A percentile compares a stretch with the other conserved stretches of the same genome.
phyloP scores from a whole-genome alignment of 2,113 vertebrate genomes.

The Crotalus horridus region DNA sequence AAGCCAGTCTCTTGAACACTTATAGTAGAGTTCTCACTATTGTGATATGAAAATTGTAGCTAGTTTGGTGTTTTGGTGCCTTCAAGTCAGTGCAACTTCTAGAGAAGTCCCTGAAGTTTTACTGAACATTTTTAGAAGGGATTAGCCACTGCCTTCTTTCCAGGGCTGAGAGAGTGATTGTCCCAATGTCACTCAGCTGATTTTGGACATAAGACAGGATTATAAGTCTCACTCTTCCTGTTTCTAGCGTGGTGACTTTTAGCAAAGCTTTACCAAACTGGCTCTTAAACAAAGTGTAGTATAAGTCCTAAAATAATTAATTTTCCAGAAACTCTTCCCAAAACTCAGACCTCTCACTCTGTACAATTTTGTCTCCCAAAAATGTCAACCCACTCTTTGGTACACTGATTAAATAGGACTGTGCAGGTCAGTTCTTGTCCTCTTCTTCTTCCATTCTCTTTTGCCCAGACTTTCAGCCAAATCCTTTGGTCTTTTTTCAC shows the following conservation, averaged over 20 bases:
- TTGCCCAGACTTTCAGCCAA: neutral
- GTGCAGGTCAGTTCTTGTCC: neutral
- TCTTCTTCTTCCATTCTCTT: neutral
- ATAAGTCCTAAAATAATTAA: neutral
- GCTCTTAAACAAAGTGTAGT: neutral
- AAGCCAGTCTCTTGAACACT: neutral
- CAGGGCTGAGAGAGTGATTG: neutral
- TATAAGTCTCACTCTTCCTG: neutral
- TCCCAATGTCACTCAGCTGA: neutral
- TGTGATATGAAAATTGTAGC: neutral
- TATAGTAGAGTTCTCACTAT: neutral
- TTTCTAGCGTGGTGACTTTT: neutral
- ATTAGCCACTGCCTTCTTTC: neutral
- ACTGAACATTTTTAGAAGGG: neutral
- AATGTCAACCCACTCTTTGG: neutral
- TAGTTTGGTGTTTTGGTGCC: neutral
- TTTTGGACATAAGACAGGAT: neutral
- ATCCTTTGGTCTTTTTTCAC: neutral
- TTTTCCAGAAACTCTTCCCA: neutral
- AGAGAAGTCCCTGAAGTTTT: neutral
- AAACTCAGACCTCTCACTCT: neutral
- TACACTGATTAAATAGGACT: neutral
- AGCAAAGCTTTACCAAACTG: neutral
- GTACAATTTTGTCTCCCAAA: neutral
- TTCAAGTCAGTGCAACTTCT: neutral